Evolutionary conservation across 2,888 invertebrate species (phyloP).

Genomic region (Mythimna impura): DNA sequence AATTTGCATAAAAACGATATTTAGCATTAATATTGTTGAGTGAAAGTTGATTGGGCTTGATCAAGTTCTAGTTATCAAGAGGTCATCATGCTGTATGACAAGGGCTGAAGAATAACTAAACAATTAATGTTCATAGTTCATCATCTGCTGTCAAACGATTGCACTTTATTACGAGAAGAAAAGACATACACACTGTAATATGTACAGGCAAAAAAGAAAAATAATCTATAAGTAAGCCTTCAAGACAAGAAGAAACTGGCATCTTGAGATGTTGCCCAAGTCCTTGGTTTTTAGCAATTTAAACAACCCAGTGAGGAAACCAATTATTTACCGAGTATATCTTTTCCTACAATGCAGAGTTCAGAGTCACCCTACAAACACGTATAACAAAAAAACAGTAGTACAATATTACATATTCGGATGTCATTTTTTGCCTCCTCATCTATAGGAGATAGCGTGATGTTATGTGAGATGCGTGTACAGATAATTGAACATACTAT

Average conservation of each 20-base stretch:
- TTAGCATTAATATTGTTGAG: slow-evolving; percentile 34
- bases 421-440: slow-evolving; percentile 76
- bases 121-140: no score
- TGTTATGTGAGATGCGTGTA: slow-evolving; percentile 58
- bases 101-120: no score
- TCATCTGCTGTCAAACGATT: no score
- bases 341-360: not conserved
- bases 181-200: no score
- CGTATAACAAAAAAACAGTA: slow-evolving; percentile 72
- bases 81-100: no score
- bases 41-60: slow-evolving; percentile 32
- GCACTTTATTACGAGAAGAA: no score
- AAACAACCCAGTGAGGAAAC: not conserved
- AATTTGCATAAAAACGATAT: slow-evolving; percentile 32
- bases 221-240: not conserved
- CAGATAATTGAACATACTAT: slow-evolving; percentile 45
- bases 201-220: no score
- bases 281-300: not conserved
- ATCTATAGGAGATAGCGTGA: slow-evolving; percentile 58
- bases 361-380: slow-evolving; percentile 64
- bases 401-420: slow-evolving; percentile 75
- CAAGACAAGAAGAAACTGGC: not conserved
- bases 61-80: not conserved
- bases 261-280: not conserved
- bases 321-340: no score